Base-by-base conservation (phyloP, 2,113 vertebrate genomes). In the Hippocampus abdominalis region DNA sequence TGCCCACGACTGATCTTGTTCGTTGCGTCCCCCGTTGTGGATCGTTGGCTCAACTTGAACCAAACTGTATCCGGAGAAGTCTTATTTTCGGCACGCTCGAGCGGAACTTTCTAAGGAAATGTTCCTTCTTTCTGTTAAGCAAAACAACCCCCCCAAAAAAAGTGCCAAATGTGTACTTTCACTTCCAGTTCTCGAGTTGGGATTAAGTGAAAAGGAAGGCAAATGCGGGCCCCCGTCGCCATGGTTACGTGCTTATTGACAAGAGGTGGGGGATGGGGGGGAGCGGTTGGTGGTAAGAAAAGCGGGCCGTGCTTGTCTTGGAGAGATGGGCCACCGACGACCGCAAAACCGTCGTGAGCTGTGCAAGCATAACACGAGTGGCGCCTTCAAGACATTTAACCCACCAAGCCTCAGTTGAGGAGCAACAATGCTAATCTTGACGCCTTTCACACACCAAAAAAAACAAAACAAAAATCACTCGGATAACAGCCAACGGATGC, bases 131-230 rank as follows among this genome's bases (percentile, higher is more conserved):
- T 29, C 27, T 18, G 15, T 32, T 60, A 8, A n/a, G 57, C 27
- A 20, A 16, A 60, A 60, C 12, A 16, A 57, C 11, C 16, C 48
- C 48, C 11, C 18, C 21, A 23, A 56, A 29, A 73, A 81, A 74
- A 46, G 46, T 83, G 74, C 79, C n/a, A n/a, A 64, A 66, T 73
- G 21, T 20, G 8, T 10, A 63, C n/a, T 87, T 83, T 73, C 54
- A 80, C 73, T 84, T 89, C 85, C 57, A 60, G 27, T 32, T 60
- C 15, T 60, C 13, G 27, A 60, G 13, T 60, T 60, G 16, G 20
- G 8, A 29, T 29, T 29, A 32, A 32, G 57, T 60, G 57, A 60
- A 60, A 32, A 29, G 27, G 57, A 60, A 60, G 57, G 32, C 15
- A 16, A 32, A 60, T 60, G 15, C 27, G 6, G 27, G 57, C 57